Evolutionary conservation across 2,113 vertebrate genomes (phyloP).

Genomic region (Hyaena hyaena): DNA sequence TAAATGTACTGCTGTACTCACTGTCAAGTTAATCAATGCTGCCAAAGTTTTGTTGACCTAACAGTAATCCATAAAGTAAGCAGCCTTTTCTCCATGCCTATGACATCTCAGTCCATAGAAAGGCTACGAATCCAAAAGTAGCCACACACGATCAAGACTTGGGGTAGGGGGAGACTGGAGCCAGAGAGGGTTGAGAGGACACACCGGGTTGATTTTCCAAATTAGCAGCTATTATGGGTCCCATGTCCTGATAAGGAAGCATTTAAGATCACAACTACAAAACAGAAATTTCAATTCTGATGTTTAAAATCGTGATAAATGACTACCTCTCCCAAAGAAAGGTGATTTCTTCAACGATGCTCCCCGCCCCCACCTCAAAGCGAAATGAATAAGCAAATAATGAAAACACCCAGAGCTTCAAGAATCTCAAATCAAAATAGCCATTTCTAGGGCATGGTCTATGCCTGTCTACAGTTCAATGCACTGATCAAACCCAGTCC

Average conservation of each 20-base stretch:
- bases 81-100: conserved; percentile 89
- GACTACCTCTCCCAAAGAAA: conserved; percentile 89
- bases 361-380: not conserved
- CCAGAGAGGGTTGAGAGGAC: not conserved
- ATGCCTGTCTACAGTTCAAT: conserved; percentile 57
- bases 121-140: conserved; percentile 83
- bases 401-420: conserved; percentile 51
- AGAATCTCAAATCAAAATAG: conserved; percentile 80
- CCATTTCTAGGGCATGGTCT: not conserved
- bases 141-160: conserved; percentile 72
- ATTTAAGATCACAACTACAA: conserved; percentile 86
- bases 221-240: conserved; percentile 80
- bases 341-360: conserved; percentile 74
- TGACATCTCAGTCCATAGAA: conserved; percentile 91
- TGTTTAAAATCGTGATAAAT: conserved; percentile 91
- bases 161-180: conserved; percentile 5
- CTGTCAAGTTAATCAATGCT: conserved; percentile 98
- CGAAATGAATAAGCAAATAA: conserved; percentile 60
- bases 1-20: conserved; percentile 96
- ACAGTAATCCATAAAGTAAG: conserved; percentile 96
- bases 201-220: conserved; percentile 84
- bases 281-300: conserved; percentile 86
- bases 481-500: conserved; percentile 56
- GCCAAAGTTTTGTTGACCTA: conserved; percentile 98
- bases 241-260: conserved; percentile 83